Base-by-base conservation (phyloP, 2,113 vertebrate genomes). In the Galbula dea region DNA sequence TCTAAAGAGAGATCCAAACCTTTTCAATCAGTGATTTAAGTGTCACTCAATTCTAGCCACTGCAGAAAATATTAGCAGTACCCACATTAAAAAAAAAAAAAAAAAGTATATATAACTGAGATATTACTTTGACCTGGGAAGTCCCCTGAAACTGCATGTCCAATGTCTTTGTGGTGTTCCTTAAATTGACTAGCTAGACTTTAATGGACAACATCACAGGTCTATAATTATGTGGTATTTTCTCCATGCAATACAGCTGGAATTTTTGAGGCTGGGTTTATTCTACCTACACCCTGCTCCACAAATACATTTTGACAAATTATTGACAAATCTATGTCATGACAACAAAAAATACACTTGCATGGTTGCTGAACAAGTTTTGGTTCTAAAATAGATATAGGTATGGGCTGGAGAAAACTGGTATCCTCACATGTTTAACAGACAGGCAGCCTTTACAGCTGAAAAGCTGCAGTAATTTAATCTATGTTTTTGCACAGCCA, bases 11-110 rank as follows among this genome's bases (percentile, higher is more conserved):
- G 26, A 94, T 39, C 30, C 61, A 89, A 90, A 77, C 73, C 75
- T 79, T 89, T 93, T 93, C 87, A 93, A 76, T 85, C 87, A 73
- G 62, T 66, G 49, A 79, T 87, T 93, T 73, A 95, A 90, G 51
- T 85, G 61, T 76, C 77, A 82, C 32, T 93, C 81, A 84, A 20
- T 83, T 84, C 34, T 76, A 75, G 29, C 7, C 34, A 75, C 23
- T 24, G 74, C 45, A 89, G 58, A 92, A 93, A 92, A 79, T 63
- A 55, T 11, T 69, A 80, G 34, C 2, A 1, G 27, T 57, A 65
- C 4, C 4, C 10, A 61, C 48, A 59, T 36, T 61, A 11, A 5
- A 71, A 69, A 65, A 61, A 76, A 34, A 63, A 62, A 61, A 76
- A 34, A 63, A 62, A 58, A 12, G 15, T 43, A 43, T 43, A 37